phyloP scores from a whole-genome alignment of 2,113 vertebrate genomes.

The Tyrannus savana region DNA sequence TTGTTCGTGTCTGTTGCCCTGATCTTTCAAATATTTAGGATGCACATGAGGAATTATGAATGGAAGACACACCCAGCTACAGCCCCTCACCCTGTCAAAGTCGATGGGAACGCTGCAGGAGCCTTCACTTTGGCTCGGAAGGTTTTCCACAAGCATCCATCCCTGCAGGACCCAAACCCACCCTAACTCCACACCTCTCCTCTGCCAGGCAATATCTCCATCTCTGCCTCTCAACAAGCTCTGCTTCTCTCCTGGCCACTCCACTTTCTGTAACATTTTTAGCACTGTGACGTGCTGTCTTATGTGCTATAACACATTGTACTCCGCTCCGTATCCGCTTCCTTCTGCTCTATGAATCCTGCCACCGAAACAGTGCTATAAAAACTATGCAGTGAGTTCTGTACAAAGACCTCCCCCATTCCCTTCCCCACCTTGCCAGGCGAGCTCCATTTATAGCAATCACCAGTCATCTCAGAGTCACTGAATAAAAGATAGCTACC shows the following conservation, averaged over 20 bases:
- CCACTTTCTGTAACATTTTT: slow-evolving; percentile 15
- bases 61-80: not conserved
- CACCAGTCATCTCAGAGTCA: not conserved
- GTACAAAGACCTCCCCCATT: slow-evolving; percentile 5
- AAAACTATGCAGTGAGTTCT: not conserved
- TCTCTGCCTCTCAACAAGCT: not conserved
- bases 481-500: not conserved
- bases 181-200: not conserved
- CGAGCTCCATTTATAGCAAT: slow-evolving; percentile 8
- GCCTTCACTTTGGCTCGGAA: not conserved
- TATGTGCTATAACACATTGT: slow-evolving; percentile 33
- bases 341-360: slow-evolving; percentile 45
- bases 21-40: not conserved
- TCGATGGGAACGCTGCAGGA: rapidly evolving
- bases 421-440: slow-evolving; percentile 13
- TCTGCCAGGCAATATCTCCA: not conserved
- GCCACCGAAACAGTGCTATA: slow-evolving; percentile 28
- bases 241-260: not conserved
- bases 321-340: not conserved
- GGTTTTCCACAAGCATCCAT: not conserved
- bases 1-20: not conserved
- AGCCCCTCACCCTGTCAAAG: not conserved
- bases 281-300: slow-evolving; percentile 9
- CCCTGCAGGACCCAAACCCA: not conserved
- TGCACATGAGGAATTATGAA: not conserved